These are phyloP conservation scores for Thymelicus lineola DNA, from an alignment of 2,888 invertebrate genomes.

Conservation along the genomic window DNA sequence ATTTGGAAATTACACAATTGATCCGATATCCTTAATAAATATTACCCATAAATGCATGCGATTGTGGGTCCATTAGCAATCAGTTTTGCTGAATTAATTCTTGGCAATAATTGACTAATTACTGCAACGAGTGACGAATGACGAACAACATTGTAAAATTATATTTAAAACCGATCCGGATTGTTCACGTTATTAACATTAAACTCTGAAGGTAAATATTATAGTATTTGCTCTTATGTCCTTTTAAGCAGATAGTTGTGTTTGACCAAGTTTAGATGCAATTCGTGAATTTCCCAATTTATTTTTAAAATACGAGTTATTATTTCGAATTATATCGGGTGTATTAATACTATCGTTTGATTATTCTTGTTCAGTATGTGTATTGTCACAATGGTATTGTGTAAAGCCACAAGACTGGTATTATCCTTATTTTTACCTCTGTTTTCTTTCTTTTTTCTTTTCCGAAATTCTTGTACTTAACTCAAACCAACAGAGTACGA, in stretches of 20 bases:
- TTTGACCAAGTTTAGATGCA: conserved; percentile 6
- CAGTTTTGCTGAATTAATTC: conserved; percentile 24
- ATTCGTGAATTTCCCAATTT: conserved; percentile 27
- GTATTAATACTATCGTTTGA: background rate
- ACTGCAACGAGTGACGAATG: conserved; percentile 17
- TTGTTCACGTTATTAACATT: conserved; percentile 22
- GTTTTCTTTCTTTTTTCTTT: background rate
- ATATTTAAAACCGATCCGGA: conserved; percentile 13
- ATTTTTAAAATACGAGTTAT: conserved; percentile 8
- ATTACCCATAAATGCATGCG: background rate
- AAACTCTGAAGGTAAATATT: conserved; percentile 9
- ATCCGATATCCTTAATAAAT: background rate
- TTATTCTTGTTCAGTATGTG: background rate
- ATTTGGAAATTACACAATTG: no score
- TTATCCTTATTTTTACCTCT: background rate
- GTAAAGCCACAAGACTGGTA: background rate
- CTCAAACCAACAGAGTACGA: no score
- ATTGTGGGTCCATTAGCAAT: conserved; percentile 30
- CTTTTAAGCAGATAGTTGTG: conserved; percentile 7
- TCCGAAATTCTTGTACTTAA: no score
- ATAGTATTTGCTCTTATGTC: background rate
- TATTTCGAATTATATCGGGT: conserved; percentile 17
- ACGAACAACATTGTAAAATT: conserved; percentile 17
- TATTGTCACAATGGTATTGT: background rate
- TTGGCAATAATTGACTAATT: conserved; percentile 22